Evolutionary conservation across 2,113 vertebrate genomes (phyloP), one percentile per base, ranked within the genome.

Genomic region (Terrapene triunguis): DNA sequence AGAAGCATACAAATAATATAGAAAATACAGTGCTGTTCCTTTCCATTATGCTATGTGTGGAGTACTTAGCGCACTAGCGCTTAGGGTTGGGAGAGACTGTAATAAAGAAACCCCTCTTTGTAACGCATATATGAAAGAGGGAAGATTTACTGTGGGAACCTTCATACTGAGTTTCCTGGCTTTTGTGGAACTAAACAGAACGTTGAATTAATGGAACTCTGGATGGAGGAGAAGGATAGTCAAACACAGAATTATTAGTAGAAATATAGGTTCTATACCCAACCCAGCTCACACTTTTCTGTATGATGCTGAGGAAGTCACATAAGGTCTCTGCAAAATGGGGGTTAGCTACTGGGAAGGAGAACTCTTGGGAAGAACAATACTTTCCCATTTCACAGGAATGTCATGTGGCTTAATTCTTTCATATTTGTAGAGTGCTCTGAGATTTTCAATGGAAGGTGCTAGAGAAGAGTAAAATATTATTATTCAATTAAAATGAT

Each of bases 361-460:
- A n/a, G 9, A 29, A 59, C 25, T 55, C 2, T 16, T 62, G 47
- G 51, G 19, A 93, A 85, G 22, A 76, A 96, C 5, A 82, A 38
- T 3, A 1, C 55, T 76, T 51, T 95, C 42, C 54, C 83, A 9
- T 50, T n/a, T 82, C 57, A 81, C 47, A 53, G 25, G 79, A 22
- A 90, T 35, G 35, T 85, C 59, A 11, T 35, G 38, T 8, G 44
- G 38, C 10, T 38, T 35, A 81, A 93, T 62, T 90, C 53, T 74
- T 89, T 90, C 38, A 42, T 24, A 32, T 42, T 44, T 84, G 27
- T 14, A 80, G 85, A 54, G 13, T 13, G 88, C 16, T 44, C 89
- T 76, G 22, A 94, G 74, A 82, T 51, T 86, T 62, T 74, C 81
- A 86, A 42, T 3, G 86, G 38, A 16, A 89, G 82, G 48, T 54